Base-by-base conservation (phyloP, 2,113 vertebrate species). In the Sorex fumeus region DNA sequence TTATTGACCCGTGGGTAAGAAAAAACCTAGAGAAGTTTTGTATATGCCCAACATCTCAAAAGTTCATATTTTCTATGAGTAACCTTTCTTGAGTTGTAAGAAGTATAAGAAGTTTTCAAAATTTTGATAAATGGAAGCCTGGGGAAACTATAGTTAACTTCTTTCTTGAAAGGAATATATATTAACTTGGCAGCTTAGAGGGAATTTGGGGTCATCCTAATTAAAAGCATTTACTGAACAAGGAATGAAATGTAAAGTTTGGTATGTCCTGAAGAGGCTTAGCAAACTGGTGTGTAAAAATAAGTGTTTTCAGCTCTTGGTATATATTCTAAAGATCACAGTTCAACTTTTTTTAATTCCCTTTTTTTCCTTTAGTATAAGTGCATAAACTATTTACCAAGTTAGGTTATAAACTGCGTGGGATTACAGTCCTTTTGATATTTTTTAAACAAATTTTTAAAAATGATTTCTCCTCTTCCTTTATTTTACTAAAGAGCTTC, bases 141-240 rank as follows among this genome's bases (percentile, higher is more conserved):
- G 64, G 50, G 66, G 75, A 87, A 32, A 23, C 50, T 57, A 53
- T 32, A 74, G 64, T 87, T 92, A 89, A 79, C 74, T 77, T 60
- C 27, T 50, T 8, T 85, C 71, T 92, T 85, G 50, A 92, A 89
- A 77, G 88, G 74, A 79, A 70, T 43, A 27, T 1, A 86, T 71
- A 57, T 82, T 47, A 88, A n/a, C 86, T 25, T 62, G 25, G 67
- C 30, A 60, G 57, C 27, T 45, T 67, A 74, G 11, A 67, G 70
- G n/a, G 32, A 90, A 45, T 36, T 28, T n/a, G 36, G 76, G 53
- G 62, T 92, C 76, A 74, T 82, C 82, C 21, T 92, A 67, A 88
- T 88, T 87, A 84, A 86, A 72, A 69, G 50, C 36, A 43, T 93
- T 94, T 84, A 66, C 40, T 84, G 50, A 80, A 75, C 32, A 27